Base-by-base conservation (phyloP, 2,888 invertebrate species). In the Acrobasis consociella region DNA sequence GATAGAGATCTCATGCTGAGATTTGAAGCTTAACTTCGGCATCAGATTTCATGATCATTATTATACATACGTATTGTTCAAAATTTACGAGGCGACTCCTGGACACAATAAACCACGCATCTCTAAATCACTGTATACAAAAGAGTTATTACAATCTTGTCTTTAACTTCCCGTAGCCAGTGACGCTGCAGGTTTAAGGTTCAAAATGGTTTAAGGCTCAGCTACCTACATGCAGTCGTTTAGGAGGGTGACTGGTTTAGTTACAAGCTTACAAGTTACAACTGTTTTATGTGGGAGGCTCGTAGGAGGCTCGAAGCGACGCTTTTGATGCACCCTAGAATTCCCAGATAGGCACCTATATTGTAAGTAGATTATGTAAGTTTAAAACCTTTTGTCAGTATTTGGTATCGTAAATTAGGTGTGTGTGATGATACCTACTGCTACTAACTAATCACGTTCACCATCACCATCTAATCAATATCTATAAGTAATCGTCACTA, bases 211-310 rank as follows among this genome's bases (percentile, higher is more conserved):
- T 42, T 42, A 8, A 22, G 22, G 22, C 22, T 22, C 3, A 22
- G 22, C 22, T 22, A 22, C 22, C 2, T 17, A 5, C 2, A 7
- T 11, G 11, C 15, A 42, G 56, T 16, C 11, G 37, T 38, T 9
- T 49, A 3, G 42, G 42, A 11, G 22, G 56, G 42, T 39, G 56
- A 42, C 42, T 56, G 50, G 50, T 38, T 38, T 11, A 38, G 49
- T 38, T 31, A 31, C 31, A 22, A 22, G 22, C 5, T 22, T 3
- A 2, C 5, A 31, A 31, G 31, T 31, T 13, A 16, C 38, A 50
- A 17, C 50, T 59, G 50, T 59, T 22, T 49, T 38, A 10, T 38
- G 59, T 59, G 10, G 59, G 59, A 11, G 59, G 49, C 37, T 50
- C 16, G 59, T 59, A 16, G 59, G 49, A 56, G 42, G 5, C n/a